These are phyloP conservation scores for Prionailurus bengalensis DNA, from an alignment of 2,113 vertebrate genomes.

Conservation along the genomic window DNA sequence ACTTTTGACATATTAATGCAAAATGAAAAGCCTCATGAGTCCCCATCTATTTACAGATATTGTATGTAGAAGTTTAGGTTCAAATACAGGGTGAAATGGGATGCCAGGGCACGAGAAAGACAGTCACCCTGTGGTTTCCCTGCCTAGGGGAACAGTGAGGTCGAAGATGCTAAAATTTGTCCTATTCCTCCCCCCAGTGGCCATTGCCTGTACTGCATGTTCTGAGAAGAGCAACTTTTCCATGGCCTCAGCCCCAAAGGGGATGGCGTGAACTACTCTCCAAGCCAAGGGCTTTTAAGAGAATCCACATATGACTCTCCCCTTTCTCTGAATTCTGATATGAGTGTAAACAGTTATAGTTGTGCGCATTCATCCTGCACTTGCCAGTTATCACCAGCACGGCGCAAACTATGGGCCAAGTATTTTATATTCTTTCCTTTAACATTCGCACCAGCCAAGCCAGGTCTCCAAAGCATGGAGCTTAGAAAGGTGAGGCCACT, in stretches of 20 bases:
- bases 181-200: background rate
- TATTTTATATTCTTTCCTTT: background rate
- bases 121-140: rapidly evolving
- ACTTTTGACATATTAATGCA: background rate
- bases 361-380: background rate
- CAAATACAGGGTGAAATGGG: background rate
- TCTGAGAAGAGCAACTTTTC: background rate
- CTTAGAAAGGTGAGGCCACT: background rate
- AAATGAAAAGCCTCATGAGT: background rate
- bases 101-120: background rate
- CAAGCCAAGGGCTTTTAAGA: background rate
- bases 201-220: background rate
- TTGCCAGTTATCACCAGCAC: background rate
- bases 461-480: background rate
- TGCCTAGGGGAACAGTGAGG: rapidly evolving
- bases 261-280: background rate
- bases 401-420: background rate
- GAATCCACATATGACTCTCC: background rate
- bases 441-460: background rate
- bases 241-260: background rate
- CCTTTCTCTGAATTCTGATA: background rate
- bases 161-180: background rate
- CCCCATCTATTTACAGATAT: background rate
- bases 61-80: background rate
- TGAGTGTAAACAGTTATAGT: background rate